These are phyloP conservation scores for Petrocephalus sullivani DNA, from an alignment of 2,797 vertebrate genomes.

Conservation along the genomic window DNA sequence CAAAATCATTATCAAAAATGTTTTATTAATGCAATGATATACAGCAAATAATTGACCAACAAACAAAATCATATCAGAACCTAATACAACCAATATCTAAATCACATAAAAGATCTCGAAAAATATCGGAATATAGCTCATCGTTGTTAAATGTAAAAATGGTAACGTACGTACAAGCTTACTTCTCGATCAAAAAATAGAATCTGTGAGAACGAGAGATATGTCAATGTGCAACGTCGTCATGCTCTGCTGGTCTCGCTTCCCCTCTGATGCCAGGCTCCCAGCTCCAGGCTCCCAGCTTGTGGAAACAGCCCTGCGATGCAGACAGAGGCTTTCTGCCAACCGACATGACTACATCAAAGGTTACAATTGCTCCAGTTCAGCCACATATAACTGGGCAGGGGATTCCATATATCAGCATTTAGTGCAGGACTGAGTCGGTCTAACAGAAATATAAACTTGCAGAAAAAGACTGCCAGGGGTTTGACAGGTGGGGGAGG, in stretches of 20 bases:
- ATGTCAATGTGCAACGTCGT: conserved; percentile 7
- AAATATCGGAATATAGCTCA: conserved; percentile 12
- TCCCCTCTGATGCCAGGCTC: neutral
- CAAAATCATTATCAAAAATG: conserved; percentile 13
- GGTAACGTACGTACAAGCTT: conserved; percentile 12
- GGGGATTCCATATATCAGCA: neutral
- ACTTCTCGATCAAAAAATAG: conserved; percentile 14
- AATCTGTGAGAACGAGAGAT: conserved; percentile 17
- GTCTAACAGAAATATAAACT: neutral
- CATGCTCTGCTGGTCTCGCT: neutral
- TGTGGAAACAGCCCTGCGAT: neutral
- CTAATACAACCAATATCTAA: conserved; percentile 20
- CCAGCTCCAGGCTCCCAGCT: neutral
- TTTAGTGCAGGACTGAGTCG: neutral
- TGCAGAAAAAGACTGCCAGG: neutral
- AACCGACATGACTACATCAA: neutral
- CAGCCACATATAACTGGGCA: neutral
- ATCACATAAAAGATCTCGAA: neutral
- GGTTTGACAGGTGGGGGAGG: neutral
- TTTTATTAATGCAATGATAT: conserved; percentile 24
- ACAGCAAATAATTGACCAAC: conserved; percentile 19
- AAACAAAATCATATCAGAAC: conserved; percentile 14
- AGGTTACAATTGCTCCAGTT: neutral
- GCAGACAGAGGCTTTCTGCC: neutral
- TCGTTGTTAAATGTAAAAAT: conserved; percentile 19